Evolutionary conservation across 2,113 vertebrate species (phyloP).

Genomic region (Orycteropus afer): DNA sequence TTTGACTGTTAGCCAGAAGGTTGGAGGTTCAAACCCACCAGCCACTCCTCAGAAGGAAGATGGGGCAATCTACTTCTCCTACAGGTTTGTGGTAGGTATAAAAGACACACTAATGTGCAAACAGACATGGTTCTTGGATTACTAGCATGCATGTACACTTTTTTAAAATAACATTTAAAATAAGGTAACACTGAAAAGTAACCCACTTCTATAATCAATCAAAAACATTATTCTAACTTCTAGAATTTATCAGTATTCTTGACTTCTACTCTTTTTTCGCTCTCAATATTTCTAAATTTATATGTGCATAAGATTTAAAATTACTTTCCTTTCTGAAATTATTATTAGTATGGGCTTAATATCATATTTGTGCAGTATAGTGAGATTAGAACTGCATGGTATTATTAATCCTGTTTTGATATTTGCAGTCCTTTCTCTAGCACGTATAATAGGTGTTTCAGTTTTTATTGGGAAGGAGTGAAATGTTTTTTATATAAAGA

Average conservation of each 20-base stretch:
- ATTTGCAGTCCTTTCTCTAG: neutral
- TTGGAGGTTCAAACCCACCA: too few species aligned
- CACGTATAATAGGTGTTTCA: neutral
- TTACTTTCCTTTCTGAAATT: conserved; percentile 45
- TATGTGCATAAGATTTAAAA: neutral
- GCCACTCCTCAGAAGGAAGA: too few species aligned
- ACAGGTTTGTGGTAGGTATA: neutral
- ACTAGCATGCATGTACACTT: neutral
- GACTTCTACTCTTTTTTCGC: neutral
- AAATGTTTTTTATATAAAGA: neutral
- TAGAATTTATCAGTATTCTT: conserved; percentile 24
- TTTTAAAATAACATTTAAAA: neutral
- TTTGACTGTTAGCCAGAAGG: too few species aligned
- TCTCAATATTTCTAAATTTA: conserved; percentile 30
- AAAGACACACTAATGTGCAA: neutral
- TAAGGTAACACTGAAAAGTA: neutral
- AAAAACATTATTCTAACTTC: neutral
- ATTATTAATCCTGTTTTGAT: conserved; percentile 33
- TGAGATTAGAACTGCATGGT: neutral
- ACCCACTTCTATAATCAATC: neutral
- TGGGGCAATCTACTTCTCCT: too few species aligned
- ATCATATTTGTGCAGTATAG: neutral
- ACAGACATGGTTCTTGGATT: neutral
- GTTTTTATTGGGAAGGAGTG: neutral
- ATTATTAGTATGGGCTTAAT: neutral